Evolutionary conservation across 1,140 invertebrate species (phyloP).

Genomic region (Leptopilina clavipes): DNA sequence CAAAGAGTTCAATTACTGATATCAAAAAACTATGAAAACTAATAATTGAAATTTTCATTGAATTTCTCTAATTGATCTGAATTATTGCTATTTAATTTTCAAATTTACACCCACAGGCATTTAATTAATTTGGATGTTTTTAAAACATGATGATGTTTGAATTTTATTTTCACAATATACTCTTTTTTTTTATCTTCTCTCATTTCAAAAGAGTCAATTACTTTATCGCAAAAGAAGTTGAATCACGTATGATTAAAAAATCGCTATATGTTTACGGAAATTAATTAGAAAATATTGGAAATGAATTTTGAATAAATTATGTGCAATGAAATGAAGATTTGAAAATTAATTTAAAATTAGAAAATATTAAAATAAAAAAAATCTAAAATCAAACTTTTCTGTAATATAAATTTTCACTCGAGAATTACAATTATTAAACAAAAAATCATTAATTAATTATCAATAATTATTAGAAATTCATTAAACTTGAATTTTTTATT

Average conservation of each 20-base stretch:
- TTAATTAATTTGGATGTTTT: background rate
- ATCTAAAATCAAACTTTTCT: too few species aligned
- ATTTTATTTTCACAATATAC: background rate
- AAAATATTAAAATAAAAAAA: too few species aligned
- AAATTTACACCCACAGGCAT: too few species aligned
- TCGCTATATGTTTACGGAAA: slow-evolving; percentile 9
- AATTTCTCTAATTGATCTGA: too few species aligned
- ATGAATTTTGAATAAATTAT: background rate
- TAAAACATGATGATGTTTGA: background rate
- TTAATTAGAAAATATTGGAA: background rate
- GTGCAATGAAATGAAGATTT: background rate
- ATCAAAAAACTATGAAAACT: background rate
- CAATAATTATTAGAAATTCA: too few species aligned
- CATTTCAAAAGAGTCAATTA: slow-evolving; percentile 5
- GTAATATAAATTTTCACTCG: too few species aligned
- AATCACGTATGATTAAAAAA: background rate
- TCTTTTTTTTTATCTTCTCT: background rate
- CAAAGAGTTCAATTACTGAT: slow-evolving; percentile 8
- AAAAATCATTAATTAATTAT: too few species aligned
- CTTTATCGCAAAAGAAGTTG: background rate
- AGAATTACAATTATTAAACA: too few species aligned
- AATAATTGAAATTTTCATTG: too few species aligned
- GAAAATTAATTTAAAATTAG: background rate
- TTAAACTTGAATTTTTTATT: too few species aligned
- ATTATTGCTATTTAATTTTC: too few species aligned